Evolutionary conservation across 2,797 vertebrate species (phyloP).

Genomic region (Characodon lateralis): DNA sequence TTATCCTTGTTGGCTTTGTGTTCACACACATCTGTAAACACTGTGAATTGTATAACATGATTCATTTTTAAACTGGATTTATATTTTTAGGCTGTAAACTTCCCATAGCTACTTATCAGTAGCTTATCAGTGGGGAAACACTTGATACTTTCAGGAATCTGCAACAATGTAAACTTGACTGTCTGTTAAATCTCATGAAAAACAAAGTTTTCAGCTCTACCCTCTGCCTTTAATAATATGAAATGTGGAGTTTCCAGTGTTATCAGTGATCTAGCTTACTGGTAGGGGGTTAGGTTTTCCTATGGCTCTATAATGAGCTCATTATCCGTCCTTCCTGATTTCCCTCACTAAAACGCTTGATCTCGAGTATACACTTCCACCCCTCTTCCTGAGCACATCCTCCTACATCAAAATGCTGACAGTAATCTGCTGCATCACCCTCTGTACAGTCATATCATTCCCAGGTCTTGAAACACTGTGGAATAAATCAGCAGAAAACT

Average conservation of each 20-base stretch:
- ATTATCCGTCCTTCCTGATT: not conserved
- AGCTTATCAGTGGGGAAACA: too few relatives aligned
- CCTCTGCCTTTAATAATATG: not conserved
- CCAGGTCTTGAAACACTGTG: not conserved
- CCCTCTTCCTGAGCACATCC: constrained; percentile 15
- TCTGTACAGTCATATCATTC: constrained; percentile 1
- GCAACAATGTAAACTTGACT: too few relatives aligned
- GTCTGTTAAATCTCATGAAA: not conserved
- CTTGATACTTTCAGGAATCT: too few relatives aligned
- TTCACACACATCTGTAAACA: not conserved
- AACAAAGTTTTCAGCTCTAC: not conserved
- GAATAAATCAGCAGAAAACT: constrained; percentile 7
- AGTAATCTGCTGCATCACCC: not conserved
- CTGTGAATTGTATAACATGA: not conserved
- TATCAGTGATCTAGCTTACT: not conserved
- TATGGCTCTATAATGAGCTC: not conserved
- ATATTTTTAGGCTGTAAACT: too few relatives aligned
- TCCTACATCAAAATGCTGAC: not conserved
- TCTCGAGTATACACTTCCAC: not conserved
- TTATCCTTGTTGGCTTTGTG: not conserved
- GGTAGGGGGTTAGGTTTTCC: not conserved
- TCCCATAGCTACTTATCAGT: too few relatives aligned
- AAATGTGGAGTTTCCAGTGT: not conserved
- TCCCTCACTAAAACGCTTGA: not conserved
- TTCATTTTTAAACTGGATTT: too few relatives aligned